Conservation (phyloP, 1,140 invertebrate species). For the Cylas formicarius region DNA sequence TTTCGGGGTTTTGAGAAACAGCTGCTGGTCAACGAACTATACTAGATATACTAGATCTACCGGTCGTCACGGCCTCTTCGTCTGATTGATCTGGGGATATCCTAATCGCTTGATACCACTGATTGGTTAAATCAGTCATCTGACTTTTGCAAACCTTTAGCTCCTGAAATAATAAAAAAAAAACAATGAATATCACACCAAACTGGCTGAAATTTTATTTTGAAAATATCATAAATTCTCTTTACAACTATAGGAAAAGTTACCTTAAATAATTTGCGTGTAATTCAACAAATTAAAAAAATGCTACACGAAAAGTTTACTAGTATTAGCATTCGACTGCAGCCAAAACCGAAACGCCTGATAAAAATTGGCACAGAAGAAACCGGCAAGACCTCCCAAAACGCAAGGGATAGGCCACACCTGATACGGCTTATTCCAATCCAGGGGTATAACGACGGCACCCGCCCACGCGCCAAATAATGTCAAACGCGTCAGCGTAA, state of each 20-base stretch:
- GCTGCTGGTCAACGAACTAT: conserved; percentile 40
- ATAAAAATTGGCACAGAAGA: conserved; percentile 36
- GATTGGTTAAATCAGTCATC: conserved; percentile 92
- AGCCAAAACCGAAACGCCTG: neutral
- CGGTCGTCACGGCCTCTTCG: conserved; percentile 45
- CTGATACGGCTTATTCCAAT: conserved; percentile 90
- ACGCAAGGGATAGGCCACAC: conserved; percentile 72
- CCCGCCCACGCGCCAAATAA: conserved; percentile 82
- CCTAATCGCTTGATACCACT: conserved; percentile 92
- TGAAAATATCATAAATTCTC: no score
- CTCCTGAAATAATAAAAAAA: conserved; percentile 56
- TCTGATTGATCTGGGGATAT: conserved; percentile 70
- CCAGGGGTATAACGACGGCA: conserved; percentile 79
- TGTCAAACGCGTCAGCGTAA: conserved; percentile 52
- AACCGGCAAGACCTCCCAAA: conserved; percentile 61
- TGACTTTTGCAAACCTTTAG: conserved; percentile 90
- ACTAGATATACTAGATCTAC: conserved; percentile 39
- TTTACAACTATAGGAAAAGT: no score
- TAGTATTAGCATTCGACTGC: conserved; percentile 5
- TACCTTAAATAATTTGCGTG: no score
- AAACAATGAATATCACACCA: no score
- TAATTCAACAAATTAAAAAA: no score
- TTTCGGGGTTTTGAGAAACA: no score
- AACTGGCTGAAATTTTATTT: neutral
- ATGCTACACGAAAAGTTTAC: no score